These are phyloP conservation scores for Pachliopta kotzebuea DNA, from an alignment of 2,888 invertebrate species.

Conservation along the genomic window DNA sequence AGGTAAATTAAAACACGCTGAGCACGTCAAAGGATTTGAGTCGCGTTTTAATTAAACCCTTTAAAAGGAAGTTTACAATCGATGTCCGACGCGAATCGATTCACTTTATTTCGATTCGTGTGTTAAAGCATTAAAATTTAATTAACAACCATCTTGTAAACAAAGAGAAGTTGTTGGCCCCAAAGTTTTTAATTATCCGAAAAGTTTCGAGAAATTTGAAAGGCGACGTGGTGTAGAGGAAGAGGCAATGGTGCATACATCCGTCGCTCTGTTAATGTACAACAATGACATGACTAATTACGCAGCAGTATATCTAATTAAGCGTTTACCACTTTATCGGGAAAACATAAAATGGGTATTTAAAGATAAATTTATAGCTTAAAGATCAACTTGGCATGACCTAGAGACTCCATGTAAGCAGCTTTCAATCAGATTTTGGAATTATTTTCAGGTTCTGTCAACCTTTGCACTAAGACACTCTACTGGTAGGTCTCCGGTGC, in stretches of 20 bases:
- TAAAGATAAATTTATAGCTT: no score
- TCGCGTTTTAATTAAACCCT: slow-evolving; percentile 47
- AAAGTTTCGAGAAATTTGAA: slow-evolving; percentile 19
- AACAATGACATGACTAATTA: slow-evolving; percentile 54
- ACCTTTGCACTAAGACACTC: no score
- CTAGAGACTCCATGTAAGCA: no score
- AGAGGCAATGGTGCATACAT: slow-evolving; percentile 65
- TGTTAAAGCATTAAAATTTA: slow-evolving; percentile 64
- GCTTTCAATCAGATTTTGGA: no score
- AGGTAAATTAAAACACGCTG: slow-evolving; percentile 29
- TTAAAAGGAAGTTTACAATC: slow-evolving; percentile 43
- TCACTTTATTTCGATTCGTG: slow-evolving; percentile 47
- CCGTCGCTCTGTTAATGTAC: slow-evolving; percentile 58
- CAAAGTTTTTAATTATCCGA: slow-evolving; percentile 17
- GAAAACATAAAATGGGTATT: not conserved
- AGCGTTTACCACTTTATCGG: slow-evolving; percentile 33
- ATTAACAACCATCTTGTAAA: slow-evolving; percentile 63
- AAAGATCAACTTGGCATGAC: no score
- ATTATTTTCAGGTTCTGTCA: no score
- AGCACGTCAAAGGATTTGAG: slow-evolving; percentile 42
- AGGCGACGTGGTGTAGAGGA: slow-evolving; percentile 42
- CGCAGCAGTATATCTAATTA: slow-evolving; percentile 43
- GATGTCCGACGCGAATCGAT: slow-evolving; percentile 48
- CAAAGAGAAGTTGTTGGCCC: slow-evolving; percentile 31
- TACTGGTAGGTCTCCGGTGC: no score